Evolutionary conservation across 2,888 invertebrate genomes (phyloP), one percentile per base, ranked within the genome.

Genomic region (Syrista parreyssii): DNA sequence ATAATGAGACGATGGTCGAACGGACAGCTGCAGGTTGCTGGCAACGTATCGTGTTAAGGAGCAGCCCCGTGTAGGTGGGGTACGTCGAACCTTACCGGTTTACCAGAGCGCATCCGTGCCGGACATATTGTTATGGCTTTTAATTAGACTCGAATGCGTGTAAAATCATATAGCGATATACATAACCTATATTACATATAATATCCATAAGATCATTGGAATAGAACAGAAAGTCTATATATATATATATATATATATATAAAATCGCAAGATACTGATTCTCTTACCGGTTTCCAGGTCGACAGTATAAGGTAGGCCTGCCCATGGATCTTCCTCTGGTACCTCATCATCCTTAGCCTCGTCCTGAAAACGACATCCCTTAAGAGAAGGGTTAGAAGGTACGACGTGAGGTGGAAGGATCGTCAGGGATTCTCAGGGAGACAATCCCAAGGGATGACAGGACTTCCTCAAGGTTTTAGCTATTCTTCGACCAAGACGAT

Each of bases 261-360:
- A 55, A 73, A 75, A 72, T 33, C 32, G 36, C 76, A 68, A 36
- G 74, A 76, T 68, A 69, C 76, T 73, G 68, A 76, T 30, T 12
- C 31, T 93, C 95, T 93, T 91, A 97, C 97, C 97, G 83, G 97
- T 97, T 92, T 97, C 97, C 23, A 96, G 95, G 89, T 97, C 97
- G 80, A 97, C 95, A 81, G 96, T 96, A 92, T 97, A 97, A 0
- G 96, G 94, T 11, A 97, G 93, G 33, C 96, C 96, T 35, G 95
- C 95, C 97, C 97, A 97, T 9, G 95, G 96, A 89, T 96, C 95
- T 33, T 71, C 71, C 71, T 71, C 71, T 71, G 31, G 71, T 71
- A n/a, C 31, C 71, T 71, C 71, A 30, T 71, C 31, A 71, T 71
- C 32, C 12, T 71, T 33, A 31, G 32, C 32, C 71, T 71, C 71